Evolutionary conservation across 2,113 vertebrate species (phyloP), one percentile per base, ranked within the genome.

Genomic region (Leucoraja erinaceus): DNA sequence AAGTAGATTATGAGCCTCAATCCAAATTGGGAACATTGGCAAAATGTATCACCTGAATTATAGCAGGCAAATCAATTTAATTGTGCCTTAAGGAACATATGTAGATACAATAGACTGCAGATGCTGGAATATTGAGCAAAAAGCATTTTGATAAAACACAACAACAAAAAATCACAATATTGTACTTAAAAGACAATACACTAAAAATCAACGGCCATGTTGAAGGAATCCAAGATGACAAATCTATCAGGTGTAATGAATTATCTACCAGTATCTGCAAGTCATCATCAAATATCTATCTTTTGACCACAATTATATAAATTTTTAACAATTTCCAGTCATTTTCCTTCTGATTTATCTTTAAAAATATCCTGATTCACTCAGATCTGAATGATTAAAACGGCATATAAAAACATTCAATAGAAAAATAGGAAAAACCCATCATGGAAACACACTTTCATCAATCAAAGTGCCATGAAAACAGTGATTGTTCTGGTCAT

Each of bases 391-490:
- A 91, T 54, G 22, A 47, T 4, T 18, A 91, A 91, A 70, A 72
- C 90, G 12, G 66, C 68, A 91, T 91, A 38, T 91, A 54, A 54
- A 72, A 70, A 25, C 38, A 47, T 74, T 91, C 68, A 25, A 72
- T 28, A 14, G 4, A 66, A 63, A 66, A 63, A 66, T 88, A 88
- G 28, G 59, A 88, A 31, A 70, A 47, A 4, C 18, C 18, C 31
- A 33, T 90, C 68, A 91, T 72, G 68, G 25, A 91, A 74, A 28
- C 66, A 91, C 33, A 74, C 66, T 91, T 91, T 54, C 90, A 91
- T 54, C 66, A 90, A 72, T 88, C 84, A 90, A 66, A 90, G 61
- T 68, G 31, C 61, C 5, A 68, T 14, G 9, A 74, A 72, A 72
- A 68, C 33, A 91, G 12, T 28, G 66, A 54, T 72, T 91, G 90